These are phyloP conservation scores for Parauchenoglanis punctatus DNA, from an alignment of 2,797 vertebrate species.

Conservation along the genomic window DNA sequence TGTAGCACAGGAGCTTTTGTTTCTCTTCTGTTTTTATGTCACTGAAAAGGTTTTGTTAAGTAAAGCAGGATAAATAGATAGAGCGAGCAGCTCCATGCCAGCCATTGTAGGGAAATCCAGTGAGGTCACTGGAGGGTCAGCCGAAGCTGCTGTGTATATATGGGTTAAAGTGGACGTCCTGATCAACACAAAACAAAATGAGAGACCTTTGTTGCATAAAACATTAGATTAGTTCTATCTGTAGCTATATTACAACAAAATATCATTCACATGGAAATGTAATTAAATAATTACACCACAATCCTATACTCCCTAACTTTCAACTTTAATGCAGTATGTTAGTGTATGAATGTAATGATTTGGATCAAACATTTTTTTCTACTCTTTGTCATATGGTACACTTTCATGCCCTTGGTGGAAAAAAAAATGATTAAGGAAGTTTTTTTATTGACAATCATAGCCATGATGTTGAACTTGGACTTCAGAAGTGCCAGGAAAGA, in stretches of 20 bases:
- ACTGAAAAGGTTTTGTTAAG: slow-evolving; percentile 30
- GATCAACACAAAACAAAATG: background rate
- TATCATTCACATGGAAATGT: background rate
- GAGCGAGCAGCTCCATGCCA: slow-evolving; percentile 8
- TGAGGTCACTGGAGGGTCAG: slow-evolving; percentile 10
- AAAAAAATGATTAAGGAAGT: background rate
- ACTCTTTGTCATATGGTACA: background rate
- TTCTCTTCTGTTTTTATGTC: background rate
- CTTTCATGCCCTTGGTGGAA: background rate
- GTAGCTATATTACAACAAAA: background rate
- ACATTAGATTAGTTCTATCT: background rate
- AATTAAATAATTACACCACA: background rate
- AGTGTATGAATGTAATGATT: background rate
- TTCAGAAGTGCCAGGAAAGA: too few relatives aligned
- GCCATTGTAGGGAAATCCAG: slow-evolving; percentile 27
- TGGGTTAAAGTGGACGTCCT: background rate
- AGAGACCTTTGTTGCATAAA: background rate
- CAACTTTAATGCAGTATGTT: background rate
- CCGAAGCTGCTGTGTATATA: background rate
- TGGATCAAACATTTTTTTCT: background rate
- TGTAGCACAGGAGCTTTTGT: slow-evolving; percentile 34
- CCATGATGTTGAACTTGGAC: background rate
- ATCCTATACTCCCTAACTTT: background rate
- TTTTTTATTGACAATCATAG: background rate
- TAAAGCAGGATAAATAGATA: slow-evolving; percentile 34